These are phyloP conservation scores for Hippopotamus amphibius DNA, from an alignment of 2,113 vertebrate genomes.

Conservation along the genomic window DNA sequence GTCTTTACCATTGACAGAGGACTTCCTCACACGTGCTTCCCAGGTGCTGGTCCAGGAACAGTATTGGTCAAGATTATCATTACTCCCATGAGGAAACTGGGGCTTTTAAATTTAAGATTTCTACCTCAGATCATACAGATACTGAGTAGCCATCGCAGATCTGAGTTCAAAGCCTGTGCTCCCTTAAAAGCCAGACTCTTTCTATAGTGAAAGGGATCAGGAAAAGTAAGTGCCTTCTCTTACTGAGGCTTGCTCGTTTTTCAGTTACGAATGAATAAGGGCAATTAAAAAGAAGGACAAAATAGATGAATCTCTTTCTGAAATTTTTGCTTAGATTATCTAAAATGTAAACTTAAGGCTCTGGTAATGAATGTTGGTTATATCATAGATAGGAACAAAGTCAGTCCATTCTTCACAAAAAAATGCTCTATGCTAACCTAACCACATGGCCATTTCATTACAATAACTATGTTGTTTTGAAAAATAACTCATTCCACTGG, in stretches of 20 bases:
- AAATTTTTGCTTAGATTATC: constrained; percentile 67
- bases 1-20: background rate
- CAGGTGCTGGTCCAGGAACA: background rate
- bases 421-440: constrained; percentile 56
- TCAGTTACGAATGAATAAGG: constrained; percentile 15
- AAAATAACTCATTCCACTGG: constrained; percentile 70
- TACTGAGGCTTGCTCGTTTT: background rate
- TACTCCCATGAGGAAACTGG: background rate
- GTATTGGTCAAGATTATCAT: background rate
- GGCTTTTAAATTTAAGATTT: background rate
- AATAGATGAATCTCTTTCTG: constrained; percentile 49
- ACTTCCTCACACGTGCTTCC: background rate
- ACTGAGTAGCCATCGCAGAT: background rate
- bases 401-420: constrained; percentile 67
- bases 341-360: constrained; percentile 57
- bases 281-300: constrained; percentile 25
- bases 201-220: background rate
- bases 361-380: constrained; percentile 63
- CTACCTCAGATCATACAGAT: background rate
- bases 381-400: constrained; percentile 63
- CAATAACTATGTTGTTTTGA: constrained; percentile 70
- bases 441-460: constrained; percentile 52
- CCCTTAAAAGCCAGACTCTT: background rate
- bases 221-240: background rate
- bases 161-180: background rate